Evolutionary conservation across 2,797 vertebrate genomes (phyloP), one percentile per base, ranked within the genome.

Genomic region (Fundulus diaphanus): DNA sequence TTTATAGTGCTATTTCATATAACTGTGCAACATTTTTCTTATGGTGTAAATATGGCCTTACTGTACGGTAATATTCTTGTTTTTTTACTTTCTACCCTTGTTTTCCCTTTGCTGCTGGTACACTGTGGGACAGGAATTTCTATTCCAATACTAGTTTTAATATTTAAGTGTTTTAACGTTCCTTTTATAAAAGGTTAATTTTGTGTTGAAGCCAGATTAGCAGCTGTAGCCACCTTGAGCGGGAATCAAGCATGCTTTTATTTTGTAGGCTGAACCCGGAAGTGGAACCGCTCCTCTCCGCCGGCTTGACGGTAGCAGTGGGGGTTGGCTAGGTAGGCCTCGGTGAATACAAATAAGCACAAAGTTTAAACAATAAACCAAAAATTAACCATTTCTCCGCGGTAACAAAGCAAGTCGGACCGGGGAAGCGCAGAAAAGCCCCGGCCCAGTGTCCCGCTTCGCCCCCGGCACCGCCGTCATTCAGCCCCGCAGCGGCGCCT

Each of bases 271-370:
- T 2, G 57, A 72, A 18, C 84, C 81, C 88, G 90, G 91, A 91
- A 86, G 61, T 44, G 0, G 0, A 0, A 1, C 0, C 3, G 48
- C 40, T 3, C 5, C 12, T 1, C 11, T 20, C 18, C 1, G 80
- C 40, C 61, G 68, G 49, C 80, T 87, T 1, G 1, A 77, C 80
- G 11, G 29, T 6, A 59, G 86, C 37, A 44, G 52, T 37, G 79
- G 87, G 88, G 85, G 80, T 91, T 87, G 89, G 89, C 86, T 91
- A 80, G 88, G 89, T 93, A 95, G 95, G 95, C 94, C 95, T 92
- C 90, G 85, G 86, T 92, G 84, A 94, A 94, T 88, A 90, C 84
- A 87, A 90, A 90, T 89, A 89, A 92, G 87, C 85, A 91, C 76
- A 94, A 95, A 94, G 91, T 95, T 94, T 89, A 75, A 78, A 68